Conservation (phyloP, 92 coral and sea anemone genomes). For the Siderastrea siderea region DNA sequence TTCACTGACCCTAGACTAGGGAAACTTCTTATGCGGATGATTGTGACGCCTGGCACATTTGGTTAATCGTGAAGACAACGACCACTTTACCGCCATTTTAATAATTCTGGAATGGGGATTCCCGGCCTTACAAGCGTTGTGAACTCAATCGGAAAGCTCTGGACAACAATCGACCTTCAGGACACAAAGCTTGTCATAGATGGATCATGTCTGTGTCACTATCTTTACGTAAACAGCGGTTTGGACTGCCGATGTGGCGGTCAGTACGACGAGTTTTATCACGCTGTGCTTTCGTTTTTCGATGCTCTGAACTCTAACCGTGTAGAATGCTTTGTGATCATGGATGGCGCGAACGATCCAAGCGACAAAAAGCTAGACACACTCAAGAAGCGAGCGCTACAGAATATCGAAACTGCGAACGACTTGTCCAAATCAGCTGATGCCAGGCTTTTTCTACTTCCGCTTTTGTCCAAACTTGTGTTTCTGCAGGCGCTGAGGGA, state of each 20-base stretch:
- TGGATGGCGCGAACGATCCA: slow-evolving; percentile 84
- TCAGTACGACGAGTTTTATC: slow-evolving; percentile 78
- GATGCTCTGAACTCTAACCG: slow-evolving; percentile 56
- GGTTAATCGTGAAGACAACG: too few relatives aligned
- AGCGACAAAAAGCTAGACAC: slow-evolving; percentile 83
- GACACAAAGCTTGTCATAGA: slow-evolving; percentile 86
- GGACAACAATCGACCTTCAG: slow-evolving; percentile 64
- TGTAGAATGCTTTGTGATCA: slow-evolving; percentile 76
- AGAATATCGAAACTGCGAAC: slow-evolving; percentile 46
- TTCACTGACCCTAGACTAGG: too few relatives aligned
- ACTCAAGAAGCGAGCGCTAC: slow-evolving; percentile 42
- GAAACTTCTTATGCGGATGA: too few relatives aligned
- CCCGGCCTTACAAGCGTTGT: slow-evolving; percentile 79
- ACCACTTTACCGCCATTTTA: background rate
- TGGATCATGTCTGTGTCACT: slow-evolving; percentile 74
- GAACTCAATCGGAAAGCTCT: slow-evolving; percentile 61
- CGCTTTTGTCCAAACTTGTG: slow-evolving; percentile 56
- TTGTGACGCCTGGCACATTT: too few relatives aligned
- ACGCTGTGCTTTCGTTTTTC: slow-evolving; percentile 70
- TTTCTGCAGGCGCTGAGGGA: slow-evolving; percentile 73
- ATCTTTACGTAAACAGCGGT: slow-evolving; percentile 60
- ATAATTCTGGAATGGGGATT: slow-evolving; percentile 76
- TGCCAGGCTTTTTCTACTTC: slow-evolving; percentile 47
- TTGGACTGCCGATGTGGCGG: slow-evolving; percentile 87
- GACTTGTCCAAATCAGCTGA: slow-evolving; percentile 35